Evolutionary conservation across 2,888 invertebrate genomes (phyloP), one percentile per base, ranked within the genome.

Genomic region (Catocala sponsa): DNA sequence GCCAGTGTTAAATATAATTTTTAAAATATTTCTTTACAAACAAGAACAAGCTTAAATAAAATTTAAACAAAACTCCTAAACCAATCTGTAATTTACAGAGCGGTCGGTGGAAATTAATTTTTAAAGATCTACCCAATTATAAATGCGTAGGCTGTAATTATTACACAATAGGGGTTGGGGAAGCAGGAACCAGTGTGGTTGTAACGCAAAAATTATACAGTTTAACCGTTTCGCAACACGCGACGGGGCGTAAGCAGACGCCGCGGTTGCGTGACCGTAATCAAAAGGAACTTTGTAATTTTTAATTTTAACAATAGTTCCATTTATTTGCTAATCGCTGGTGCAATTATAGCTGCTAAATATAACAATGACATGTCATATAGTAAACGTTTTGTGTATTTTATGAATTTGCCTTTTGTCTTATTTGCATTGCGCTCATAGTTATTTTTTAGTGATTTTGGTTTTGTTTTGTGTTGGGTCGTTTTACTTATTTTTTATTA

Each of bases 151-250:
- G 58, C 57, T 63, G 63, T 76, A 73, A 75, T 75, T 79, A 78
- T 69, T 68, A 76, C 75, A 70, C 65, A 68, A 71, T 73, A 61
- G 53, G 63, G 60, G 50, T 57, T 55, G 43, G 42, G 53, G 10
- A 55, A 69, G 68, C 72, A 71, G 61, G 65, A 70, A 76, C 74
- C 69, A 72, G 74, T 76, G 73, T 72, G 68, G 76, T 68, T 77
- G 73, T 79, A 81, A 85, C 77, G 80, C 78, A 80, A 80, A 84
- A 83, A 82, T 84, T 84, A 84, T 83, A 80, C 82, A 75, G 75
- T 70, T 68, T 69, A 80, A 83, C 72, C 75, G 72, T 77, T 75
- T 73, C 15, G 57, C 67, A 74, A 67, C 88, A 87, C 85, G 88
- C 85, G 64, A 88, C 53, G 60, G 78, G 80, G 80, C 80, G 82